Evolutionary conservation across 2,888 invertebrate genomes (phyloP).

Genomic region (Gastrophysa polygoni): DNA sequence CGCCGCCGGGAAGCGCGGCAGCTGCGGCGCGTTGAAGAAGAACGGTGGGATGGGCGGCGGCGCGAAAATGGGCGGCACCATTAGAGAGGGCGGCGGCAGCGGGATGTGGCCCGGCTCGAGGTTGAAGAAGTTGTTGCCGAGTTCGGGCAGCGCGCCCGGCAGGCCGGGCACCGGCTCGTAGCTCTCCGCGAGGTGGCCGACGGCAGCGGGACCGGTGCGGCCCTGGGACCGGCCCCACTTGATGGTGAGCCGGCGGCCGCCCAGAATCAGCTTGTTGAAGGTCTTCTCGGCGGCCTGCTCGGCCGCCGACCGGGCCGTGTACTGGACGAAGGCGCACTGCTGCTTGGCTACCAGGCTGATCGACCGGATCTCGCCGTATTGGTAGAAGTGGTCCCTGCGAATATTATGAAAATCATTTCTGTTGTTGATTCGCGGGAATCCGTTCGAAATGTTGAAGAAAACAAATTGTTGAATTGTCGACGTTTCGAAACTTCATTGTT

Average conservation of each 20-base stretch:
- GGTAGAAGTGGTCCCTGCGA: constrained; percentile 92
- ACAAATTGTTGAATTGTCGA: too few relatives aligned
- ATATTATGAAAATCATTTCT: constrained; percentile 14
- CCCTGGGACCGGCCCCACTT: constrained; percentile 99
- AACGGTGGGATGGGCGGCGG: constrained; percentile 65
- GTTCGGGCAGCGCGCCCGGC: constrained; percentile 71
- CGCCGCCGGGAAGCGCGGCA: constrained; percentile 55
- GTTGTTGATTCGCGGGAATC: too few relatives aligned
- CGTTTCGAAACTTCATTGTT: too few relatives aligned
- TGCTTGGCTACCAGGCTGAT: constrained; percentile 91
- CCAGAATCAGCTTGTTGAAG: constrained; percentile 86
- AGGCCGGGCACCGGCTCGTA: constrained; percentile 80
- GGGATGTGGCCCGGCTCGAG: constrained; percentile 61
- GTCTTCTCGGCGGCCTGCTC: constrained; percentile 95
- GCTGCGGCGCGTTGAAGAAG: constrained; percentile 57
- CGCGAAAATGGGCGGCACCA: constrained; percentile 67
- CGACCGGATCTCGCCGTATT: constrained; percentile 96
- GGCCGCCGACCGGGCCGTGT: constrained; percentile 86
- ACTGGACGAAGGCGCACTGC: constrained; percentile 97
- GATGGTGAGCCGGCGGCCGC: constrained; percentile 90
- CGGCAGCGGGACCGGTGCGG: constrained; percentile 60
- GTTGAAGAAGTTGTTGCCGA: constrained; percentile 74
- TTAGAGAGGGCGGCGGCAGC: constrained; percentile 57
- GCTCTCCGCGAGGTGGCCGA: constrained; percentile 61
- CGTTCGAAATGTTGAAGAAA: too few relatives aligned